Evolutionary conservation across 2,888 invertebrate species (phyloP).

Genomic region (Falcaria lacertinaria): DNA sequence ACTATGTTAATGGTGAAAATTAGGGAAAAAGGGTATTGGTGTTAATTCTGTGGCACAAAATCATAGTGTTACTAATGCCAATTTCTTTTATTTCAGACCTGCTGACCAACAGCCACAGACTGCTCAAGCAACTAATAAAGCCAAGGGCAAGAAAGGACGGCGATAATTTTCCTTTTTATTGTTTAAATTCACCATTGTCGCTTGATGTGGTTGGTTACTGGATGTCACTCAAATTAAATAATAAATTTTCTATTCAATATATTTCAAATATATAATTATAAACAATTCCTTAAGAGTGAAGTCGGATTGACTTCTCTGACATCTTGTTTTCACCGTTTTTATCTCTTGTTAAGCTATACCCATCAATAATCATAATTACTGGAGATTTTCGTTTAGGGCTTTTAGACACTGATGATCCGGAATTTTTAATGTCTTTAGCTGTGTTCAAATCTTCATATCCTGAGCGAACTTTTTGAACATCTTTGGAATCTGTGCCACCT

Average conservation of each 20-base stretch:
- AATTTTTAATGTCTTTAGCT: conserved; percentile 19
- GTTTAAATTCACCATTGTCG: no score
- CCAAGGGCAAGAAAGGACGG: conserved; percentile 72
- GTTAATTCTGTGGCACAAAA: no score
- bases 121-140: conserved; percentile 54
- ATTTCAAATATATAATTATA: conserved; percentile 7
- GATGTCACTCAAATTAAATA: conserved; percentile 25
- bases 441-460: conserved; percentile 54
- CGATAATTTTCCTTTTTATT: conserved; percentile 44
- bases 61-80: no score
- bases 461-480: conserved; percentile 63
- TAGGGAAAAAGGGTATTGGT: no score
- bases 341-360: conserved; percentile 66
- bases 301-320: conserved; percentile 51
- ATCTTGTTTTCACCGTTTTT: conserved; percentile 65
- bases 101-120: conserved; percentile 67
- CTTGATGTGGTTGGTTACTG: no score
- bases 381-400: conserved; percentile 32
- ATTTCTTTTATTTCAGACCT: conserved; percentile 62
- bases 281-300: conserved; percentile 32
- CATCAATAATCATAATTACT: conserved; percentile 63
- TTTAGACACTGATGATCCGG: conserved; percentile 20
- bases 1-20: no score
- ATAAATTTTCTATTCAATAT: conserved; percentile 17
- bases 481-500: conserved; percentile 59